Evolutionary conservation across 2,113 vertebrate species (phyloP).

Genomic region (Onychostoma macrolepis): DNA sequence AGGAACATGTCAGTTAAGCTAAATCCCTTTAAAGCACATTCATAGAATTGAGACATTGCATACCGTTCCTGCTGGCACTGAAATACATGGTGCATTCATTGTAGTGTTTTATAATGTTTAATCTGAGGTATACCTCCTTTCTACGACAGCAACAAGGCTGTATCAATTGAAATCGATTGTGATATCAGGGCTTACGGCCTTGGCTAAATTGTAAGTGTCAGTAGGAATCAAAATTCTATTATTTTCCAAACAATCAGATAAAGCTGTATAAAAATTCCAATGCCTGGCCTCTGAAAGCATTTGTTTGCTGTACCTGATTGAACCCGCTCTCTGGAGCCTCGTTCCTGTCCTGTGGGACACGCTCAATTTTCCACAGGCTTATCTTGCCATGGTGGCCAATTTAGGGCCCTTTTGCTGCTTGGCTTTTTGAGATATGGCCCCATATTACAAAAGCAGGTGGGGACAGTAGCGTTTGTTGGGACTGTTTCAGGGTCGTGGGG

Average conservation of each 20-base stretch:
- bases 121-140: constrained; percentile 6
- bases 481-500: neutral
- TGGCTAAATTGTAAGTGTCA: constrained; percentile 33
- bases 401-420: constrained; percentile 32
- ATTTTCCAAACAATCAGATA: constrained; percentile 35
- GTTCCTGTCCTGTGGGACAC: constrained; percentile 22
- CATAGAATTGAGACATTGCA: neutral
- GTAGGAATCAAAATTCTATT: constrained; percentile 38
- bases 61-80: neutral
- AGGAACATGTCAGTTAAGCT: neutral
- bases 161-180: constrained; percentile 28
- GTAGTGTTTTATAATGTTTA: neutral
- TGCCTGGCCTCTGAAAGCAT: neutral
- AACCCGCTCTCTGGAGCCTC: constrained; percentile 1
- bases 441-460: neutral
- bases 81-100: neutral
- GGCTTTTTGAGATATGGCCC: neutral
- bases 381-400: constrained; percentile 41
- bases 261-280: constrained; percentile 29
- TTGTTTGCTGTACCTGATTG: constrained; percentile 42
- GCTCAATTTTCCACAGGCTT: constrained; percentile 46
- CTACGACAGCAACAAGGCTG: neutral
- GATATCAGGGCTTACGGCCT: neutral
- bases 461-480: neutral
- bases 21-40: neutral